Conservation (phyloP, 2,888 invertebrate species). For the Euzetes globulus region DNA sequence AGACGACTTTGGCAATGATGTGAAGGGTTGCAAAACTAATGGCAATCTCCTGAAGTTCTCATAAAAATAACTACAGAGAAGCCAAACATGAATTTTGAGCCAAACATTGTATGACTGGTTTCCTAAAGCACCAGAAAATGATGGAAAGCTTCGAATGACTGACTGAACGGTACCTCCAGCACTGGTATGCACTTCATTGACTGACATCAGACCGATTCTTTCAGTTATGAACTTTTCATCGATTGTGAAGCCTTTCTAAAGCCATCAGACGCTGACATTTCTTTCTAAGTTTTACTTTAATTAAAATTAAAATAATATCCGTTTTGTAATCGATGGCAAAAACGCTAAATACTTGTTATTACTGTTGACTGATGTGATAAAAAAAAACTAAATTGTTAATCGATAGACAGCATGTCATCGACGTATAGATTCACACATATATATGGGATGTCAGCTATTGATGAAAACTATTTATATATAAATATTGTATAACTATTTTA, state of each 20-base stretch:
- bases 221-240: conserved; percentile 2
- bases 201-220: not conserved
- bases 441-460: conserved; percentile 3
- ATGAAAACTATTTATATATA: not conserved
- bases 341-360: too few relatives aligned
- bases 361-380: too few relatives aligned
- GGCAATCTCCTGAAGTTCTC: not conserved
- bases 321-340: not conserved
- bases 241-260: not conserved
- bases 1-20: not conserved
- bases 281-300: not conserved
- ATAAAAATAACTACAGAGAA: not conserved
- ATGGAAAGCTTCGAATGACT: not conserved
- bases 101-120: not conserved
- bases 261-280: not conserved
- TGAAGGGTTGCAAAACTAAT: not conserved
- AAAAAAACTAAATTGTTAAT: too few relatives aligned
- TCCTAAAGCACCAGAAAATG: not conserved
- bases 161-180: not conserved
- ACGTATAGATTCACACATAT: not conserved
- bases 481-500: not conserved
- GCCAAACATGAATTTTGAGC: conserved; percentile 6
- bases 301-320: not conserved
- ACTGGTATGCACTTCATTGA: conserved; percentile 12
- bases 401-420: too few relatives aligned